Evolutionary conservation across 2,113 vertebrate species (phyloP).

Genomic region (Catharus bicknelli): DNA sequence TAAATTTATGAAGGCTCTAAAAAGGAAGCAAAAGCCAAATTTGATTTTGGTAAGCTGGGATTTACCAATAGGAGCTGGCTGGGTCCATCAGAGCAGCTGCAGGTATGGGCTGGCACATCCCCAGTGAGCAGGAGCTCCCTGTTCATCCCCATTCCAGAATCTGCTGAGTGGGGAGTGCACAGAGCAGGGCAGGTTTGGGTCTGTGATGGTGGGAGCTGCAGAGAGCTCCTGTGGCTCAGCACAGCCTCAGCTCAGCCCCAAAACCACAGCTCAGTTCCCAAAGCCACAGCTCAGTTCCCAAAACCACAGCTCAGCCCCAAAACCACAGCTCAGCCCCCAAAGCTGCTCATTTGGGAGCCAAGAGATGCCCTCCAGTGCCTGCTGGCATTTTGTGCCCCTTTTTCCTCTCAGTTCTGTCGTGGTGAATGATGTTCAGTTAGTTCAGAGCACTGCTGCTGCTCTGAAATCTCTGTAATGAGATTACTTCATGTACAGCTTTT

Average conservation of each 20-base stretch:
- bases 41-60: neutral
- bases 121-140: neutral
- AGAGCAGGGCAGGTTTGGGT: neutral
- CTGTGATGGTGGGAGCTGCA: neutral
- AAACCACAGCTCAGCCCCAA: too few species aligned
- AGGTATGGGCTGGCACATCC: neutral
- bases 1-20: slow-evolving; percentile 6
- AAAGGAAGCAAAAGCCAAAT: slow-evolving; percentile 11
- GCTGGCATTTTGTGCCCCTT: slow-evolving; percentile 59
- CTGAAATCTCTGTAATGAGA: slow-evolving; percentile 49
- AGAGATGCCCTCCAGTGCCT: slow-evolving; percentile 49
- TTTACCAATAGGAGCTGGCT: slow-evolving; percentile 10
- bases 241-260: neutral
- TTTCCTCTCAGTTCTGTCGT: slow-evolving; percentile 53
- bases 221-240: slow-evolving; percentile 43
- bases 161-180: neutral
- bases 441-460: slow-evolving; percentile 42
- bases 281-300: too few species aligned
- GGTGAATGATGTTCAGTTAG: slow-evolving; percentile 42
- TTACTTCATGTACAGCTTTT: slow-evolving; percentile 24
- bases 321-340: neutral
- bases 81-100: neutral
- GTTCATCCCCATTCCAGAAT: neutral
- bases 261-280: too few species aligned
- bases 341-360: slow-evolving; percentile 25